Conservation (phyloP, 2,113 vertebrate species). For the Saccopteryx leptura region DNA sequence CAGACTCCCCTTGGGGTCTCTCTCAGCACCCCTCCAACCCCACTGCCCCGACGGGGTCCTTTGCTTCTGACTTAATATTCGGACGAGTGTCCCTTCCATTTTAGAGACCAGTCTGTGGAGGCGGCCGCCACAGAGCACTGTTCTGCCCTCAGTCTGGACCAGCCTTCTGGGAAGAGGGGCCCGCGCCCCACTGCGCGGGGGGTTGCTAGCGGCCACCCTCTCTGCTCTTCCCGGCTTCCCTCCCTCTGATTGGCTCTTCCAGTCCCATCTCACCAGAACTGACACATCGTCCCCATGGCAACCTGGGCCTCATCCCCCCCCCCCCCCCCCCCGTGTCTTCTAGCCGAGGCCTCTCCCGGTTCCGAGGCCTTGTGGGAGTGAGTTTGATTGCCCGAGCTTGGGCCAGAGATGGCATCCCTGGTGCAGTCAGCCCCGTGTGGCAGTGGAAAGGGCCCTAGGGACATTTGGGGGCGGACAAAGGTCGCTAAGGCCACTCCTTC, state of each 20-base stretch:
- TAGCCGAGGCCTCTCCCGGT: not conserved
- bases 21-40: not conserved
- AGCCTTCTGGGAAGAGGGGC: not conserved
- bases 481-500: not conserved
- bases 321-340: not conserved
- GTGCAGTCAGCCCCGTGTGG: not conserved
- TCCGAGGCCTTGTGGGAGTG: not conserved
- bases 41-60: fast-evolving
- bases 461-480: fast-evolving
- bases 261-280: not conserved
- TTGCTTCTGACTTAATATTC: not conserved
- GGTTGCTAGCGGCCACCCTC: not conserved
- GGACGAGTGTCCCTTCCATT: not conserved
- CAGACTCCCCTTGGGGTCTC: no score
- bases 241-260: not conserved
- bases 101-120: not conserved
- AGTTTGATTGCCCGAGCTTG: not conserved
- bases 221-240: not conserved
- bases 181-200: no score
- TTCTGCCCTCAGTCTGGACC: not conserved
- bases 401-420: no score
- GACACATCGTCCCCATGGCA: not conserved
- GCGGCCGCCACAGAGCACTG: not conserved
- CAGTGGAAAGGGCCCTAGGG: not conserved
- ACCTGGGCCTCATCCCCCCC: not conserved